Evolutionary conservation across 53 echinoderm and acorn worm species (phyloP), one percentile per base, ranked within the genome.

Genomic region (Echinarachnius parma): DNA sequence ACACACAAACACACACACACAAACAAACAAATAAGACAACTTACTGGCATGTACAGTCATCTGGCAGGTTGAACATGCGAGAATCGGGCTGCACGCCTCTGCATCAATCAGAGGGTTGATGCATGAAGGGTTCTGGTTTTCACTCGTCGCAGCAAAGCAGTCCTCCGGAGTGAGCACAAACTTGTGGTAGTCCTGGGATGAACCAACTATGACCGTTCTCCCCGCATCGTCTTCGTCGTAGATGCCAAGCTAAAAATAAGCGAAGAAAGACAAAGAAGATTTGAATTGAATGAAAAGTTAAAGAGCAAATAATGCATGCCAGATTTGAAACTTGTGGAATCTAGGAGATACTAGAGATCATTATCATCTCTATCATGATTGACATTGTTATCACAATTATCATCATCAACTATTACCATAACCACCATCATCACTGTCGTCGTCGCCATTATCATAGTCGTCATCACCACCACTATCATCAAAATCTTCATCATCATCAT

Each of bases 1-100:
- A n/a, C n/a, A n/a, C n/a, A n/a, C n/a, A 61, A 29, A 61, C 24
- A 19, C 5, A 31, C 5, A 11, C n/a, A 15, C 33, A 23, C n/a
- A 23, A 11, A 53, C 8, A 7, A 7, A 53, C 54, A 20, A 53
- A 53, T 7, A 8, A 4, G 35, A 55, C 33, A 23, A 96, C 96
- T 87, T 60, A 96, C 96, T 87, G 60, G 96, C 91, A 91, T 96
- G 96, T 9, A 96, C 96, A 39, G 91, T 80, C 77, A 96, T 87
- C 69, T 91, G 91, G 64, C 96, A 96, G 39, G 85, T 78, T 46
- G 59, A 59, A 79, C 95, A 96, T 27, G 84, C 66, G 4, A 91
- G 80, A 21, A 96, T 66, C 28, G 66, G 82, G 59, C 96, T 96
- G 11, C 77, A 68, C 0, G 90, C 90, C 16, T 91, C 91, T 7